Percentiles rank a stretch among this genome's conserved stretches.
Evolutionary conservation across 2,797 vertebrate genomes (phyloP).

Genomic region (Hippopotamyrus pictus): DNA sequence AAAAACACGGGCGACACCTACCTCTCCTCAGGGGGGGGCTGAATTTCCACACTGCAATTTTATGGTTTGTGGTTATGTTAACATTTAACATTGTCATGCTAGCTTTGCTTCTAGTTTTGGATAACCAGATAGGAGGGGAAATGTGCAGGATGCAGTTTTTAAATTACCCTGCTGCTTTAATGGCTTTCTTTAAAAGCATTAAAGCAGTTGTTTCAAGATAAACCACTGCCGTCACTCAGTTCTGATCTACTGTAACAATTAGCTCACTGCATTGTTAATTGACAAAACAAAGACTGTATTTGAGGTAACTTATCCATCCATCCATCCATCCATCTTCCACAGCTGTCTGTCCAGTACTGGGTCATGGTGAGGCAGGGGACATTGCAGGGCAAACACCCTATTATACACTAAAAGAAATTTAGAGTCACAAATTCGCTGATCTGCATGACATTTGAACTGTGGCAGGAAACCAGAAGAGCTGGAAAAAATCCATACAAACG

Average conservation of each 20-base stretch:
- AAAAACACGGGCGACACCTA: not conserved
- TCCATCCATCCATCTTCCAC: not conserved
- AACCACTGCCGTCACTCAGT: not conserved
- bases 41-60: constrained; percentile 1
- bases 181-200: not conserved
- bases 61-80: constrained; percentile 12
- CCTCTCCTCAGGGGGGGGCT: not conserved
- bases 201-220: not conserved
- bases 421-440: not conserved
- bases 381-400: not conserved
- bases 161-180: not conserved
- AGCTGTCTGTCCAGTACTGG: not conserved
- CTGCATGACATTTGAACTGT: not conserved
- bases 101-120: not conserved
- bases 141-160: not conserved
- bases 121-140: constrained; percentile 1
- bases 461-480: not conserved
- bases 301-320: not conserved
- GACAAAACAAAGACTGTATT: not conserved
- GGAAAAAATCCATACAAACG: not conserved
- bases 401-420: not conserved
- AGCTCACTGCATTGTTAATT: not conserved
- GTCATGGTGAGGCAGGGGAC: not conserved
- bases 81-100: not conserved
- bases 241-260: not conserved